A percentile compares a stretch with the other conserved stretches of the same genome.
These are phyloP conservation scores for Odontomyia ornata DNA, from an alignment of 2,888 invertebrate genomes.

Conservation along the genomic window DNA sequence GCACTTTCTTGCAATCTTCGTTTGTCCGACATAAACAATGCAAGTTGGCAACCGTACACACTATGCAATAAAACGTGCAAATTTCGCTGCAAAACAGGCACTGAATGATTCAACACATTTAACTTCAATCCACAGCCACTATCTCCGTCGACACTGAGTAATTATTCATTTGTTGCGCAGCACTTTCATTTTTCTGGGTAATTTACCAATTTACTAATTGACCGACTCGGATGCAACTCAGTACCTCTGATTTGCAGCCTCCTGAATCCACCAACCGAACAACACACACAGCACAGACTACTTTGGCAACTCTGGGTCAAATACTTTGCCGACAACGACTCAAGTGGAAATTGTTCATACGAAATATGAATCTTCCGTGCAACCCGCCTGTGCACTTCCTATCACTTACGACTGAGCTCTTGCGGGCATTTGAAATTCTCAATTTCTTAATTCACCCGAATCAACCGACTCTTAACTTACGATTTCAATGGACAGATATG, in stretches of 20 bases:
- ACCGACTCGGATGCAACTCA: slow-evolving; percentile 5
- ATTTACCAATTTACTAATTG: slow-evolving; percentile 20
- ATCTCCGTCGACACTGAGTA: background rate
- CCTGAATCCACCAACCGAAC: background rate
- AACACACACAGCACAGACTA: background rate
- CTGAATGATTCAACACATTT: too few relatives aligned
- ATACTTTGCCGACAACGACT: background rate
- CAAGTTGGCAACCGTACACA: background rate
- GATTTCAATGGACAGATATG: background rate
- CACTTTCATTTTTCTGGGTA: slow-evolving; percentile 34
- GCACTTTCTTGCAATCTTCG: background rate
- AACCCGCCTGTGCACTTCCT: slow-evolving; percentile 7
- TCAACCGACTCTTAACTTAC: background rate
- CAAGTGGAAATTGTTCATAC: background rate
- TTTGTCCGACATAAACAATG: slow-evolving; percentile 15
- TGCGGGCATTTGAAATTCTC: background rate
- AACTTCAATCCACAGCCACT: too few relatives aligned
- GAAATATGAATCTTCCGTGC: background rate
- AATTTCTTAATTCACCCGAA: background rate
- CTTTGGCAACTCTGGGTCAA: background rate
- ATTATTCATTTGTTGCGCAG: slow-evolving; percentile 30
- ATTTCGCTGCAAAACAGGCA: background rate
- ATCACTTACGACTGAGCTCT: slow-evolving; percentile 1
- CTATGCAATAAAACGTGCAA: background rate
- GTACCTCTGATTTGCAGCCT: slow-evolving; percentile 3